Evolutionary conservation across 2,888 invertebrate genomes (phyloP).

Genomic region (Linnaemya vulpina): DNA sequence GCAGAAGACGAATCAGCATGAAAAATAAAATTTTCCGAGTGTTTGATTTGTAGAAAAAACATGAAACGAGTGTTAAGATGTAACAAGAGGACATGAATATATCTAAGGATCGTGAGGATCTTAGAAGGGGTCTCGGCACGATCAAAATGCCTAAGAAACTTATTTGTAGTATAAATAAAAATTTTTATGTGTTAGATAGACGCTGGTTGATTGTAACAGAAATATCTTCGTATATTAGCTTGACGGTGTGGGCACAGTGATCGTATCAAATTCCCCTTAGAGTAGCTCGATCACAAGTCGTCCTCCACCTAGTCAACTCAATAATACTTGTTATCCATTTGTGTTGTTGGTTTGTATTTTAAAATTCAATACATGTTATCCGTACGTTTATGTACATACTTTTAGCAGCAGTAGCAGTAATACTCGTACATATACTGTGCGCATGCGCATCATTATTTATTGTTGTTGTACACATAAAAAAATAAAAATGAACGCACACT

Average conservation of each 20-base stretch:
- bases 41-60: too few species aligned
- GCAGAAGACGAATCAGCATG: not conserved
- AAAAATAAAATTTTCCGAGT: too few species aligned
- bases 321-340: constrained; percentile 33
- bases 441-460: constrained; percentile 66
- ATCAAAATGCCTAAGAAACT: too few species aligned
- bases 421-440: constrained; percentile 25
- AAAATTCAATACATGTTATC: constrained; percentile 72
- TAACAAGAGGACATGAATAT: too few species aligned
- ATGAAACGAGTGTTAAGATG: too few species aligned
- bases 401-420: constrained; percentile 30
- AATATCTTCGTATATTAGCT: too few species aligned
- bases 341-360: constrained; percentile 57
- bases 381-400: constrained; percentile 26
- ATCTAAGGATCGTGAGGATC: too few species aligned
- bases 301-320: not conserved
- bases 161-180: too few species aligned
- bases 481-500: constrained; percentile 22
- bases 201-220: too few species aligned
- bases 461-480: constrained; percentile 29
- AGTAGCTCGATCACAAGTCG: constrained; percentile 30
- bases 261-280: not conserved
- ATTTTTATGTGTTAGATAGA: too few species aligned
- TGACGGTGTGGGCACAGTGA: too few species aligned
- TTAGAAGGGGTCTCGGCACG: too few species aligned